Percentiles rank a stretch among this genome's conserved stretches.
Conservation (phyloP, 2,888 invertebrate species). For the Tenthredo scrophulariae region DNA sequence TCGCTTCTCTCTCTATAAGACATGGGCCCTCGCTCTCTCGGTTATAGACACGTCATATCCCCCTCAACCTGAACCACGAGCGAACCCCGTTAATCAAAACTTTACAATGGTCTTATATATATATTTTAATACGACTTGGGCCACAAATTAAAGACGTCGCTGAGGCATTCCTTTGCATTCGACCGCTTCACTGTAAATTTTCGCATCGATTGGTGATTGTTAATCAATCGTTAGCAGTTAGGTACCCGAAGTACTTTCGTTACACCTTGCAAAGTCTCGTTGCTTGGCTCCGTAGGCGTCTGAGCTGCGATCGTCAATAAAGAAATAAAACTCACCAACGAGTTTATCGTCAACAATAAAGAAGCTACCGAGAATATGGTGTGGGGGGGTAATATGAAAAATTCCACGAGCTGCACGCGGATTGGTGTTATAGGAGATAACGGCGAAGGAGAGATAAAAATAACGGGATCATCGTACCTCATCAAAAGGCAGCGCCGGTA, state of each 20-base stretch:
- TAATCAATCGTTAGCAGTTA: neutral
- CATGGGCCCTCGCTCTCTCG: slow-evolving; percentile 58
- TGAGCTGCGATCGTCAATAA: neutral
- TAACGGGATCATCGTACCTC: slow-evolving; percentile 17
- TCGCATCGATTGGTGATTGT: slow-evolving; percentile 25
- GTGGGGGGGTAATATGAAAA: neutral
- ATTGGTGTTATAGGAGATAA: neutral
- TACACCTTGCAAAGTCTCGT: neutral
- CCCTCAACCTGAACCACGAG: slow-evolving; percentile 25
- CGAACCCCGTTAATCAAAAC: slow-evolving; percentile 71
- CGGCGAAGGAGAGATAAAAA: neutral
- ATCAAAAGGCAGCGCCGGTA: slow-evolving; percentile 17
- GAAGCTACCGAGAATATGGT: neutral
- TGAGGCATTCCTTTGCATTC: slow-evolving; percentile 1
- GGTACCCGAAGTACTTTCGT: neutral
- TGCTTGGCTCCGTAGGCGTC: neutral
- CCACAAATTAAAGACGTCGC: slow-evolving; percentile 62
- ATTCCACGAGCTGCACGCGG: neutral
- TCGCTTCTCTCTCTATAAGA: slow-evolving; percentile 57
- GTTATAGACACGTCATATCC: slow-evolving; percentile 71
- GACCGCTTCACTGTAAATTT: neutral
- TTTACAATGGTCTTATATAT: slow-evolving; percentile 63
- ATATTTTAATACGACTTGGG: slow-evolving; percentile 53
- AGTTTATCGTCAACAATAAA: neutral
- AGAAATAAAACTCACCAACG: neutral